Evolutionary conservation across 2,888 invertebrate genomes (phyloP), one percentile per base, ranked within the genome.

Genomic region (Cataglyphis livida): DNA sequence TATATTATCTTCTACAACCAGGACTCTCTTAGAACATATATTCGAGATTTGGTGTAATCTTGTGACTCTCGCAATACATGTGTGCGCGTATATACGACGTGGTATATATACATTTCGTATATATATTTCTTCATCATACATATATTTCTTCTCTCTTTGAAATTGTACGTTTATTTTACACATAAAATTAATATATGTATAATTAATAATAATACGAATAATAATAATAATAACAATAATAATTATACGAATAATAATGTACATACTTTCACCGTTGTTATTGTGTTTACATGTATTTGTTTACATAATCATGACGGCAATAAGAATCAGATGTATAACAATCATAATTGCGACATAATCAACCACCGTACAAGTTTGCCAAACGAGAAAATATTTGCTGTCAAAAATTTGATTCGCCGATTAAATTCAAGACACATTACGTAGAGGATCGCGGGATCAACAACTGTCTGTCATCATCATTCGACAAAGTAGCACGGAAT

Each of bases 91-190:
- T 88, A 87, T 88, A 88, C 83, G 84, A 85, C 48, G 48, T n/a
- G n/a, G n/a, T n/a, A n/a, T 85, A 79, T 85, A 82, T 84, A 88
- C 84, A 83, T 79, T 85, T 85, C 74, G 66, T 81, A 81, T 78
- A 83, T 71, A 87, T 87, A 86, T 78, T 57, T 78, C 32, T 65
- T 59, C 68, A 21, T 59, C 68, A 88, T 89, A 87, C 87, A 86
- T 89, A 85, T 89, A 87, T 87, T 71, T 79, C 38, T 79, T 28
- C 61, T 88, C 87, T 88, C 86, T 84, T 89, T 88, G 84, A 90
- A 87, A 87, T 91, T 90, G 89, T 91, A 92, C 89, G 91, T 91
- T 93, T 93, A 92, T 92, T 89, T 91, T 92, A 92, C 92, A 92
- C 90, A 89, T 91, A 88, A 92, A 93, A 90, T 91, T 87, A 91